phyloP scores from a whole-genome alignment of 92 coral and sea anemone species.

The Bergia sp. region DNA sequence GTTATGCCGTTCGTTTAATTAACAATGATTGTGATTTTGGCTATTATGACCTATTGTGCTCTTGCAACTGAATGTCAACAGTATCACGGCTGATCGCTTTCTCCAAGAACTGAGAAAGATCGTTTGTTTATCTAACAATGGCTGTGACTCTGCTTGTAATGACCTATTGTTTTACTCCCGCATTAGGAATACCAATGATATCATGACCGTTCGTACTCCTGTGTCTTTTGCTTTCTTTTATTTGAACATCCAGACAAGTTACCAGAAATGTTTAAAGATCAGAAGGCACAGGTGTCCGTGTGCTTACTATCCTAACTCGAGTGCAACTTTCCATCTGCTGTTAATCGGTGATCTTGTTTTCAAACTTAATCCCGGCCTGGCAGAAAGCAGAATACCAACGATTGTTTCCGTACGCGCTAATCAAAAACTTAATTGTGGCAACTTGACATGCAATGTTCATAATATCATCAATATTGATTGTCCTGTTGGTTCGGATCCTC shows the following conservation, averaged over 20 bases:
- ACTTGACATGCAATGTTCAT: too few species aligned
- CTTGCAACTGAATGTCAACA: not conserved
- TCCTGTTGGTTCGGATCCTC: too few species aligned
- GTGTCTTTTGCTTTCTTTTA: slow-evolving; percentile 15
- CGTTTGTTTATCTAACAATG: not conserved
- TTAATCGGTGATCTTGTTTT: not conserved
- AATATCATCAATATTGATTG: too few species aligned
- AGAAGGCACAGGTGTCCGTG: slow-evolving; percentile 30
- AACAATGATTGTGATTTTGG: not conserved
- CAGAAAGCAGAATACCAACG: too few species aligned
- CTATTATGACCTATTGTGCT: not conserved
- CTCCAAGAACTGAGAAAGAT: not conserved
- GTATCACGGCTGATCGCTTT: slow-evolving; percentile 8
- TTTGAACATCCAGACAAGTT: not conserved
- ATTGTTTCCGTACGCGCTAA: too few species aligned
- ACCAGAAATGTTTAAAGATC: not conserved
- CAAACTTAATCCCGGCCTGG: too few species aligned
- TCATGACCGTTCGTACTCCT: not conserved
- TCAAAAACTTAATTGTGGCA: too few species aligned
- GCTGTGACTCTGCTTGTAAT: not conserved
- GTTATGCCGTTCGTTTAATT: not conserved
- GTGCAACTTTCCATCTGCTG: slow-evolving; percentile 32
- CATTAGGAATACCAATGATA: not conserved
- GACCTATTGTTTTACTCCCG: not conserved
- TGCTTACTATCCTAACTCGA: slow-evolving; percentile 24